Percentiles rank a stretch among this genome's conserved stretches.
Conservation (phyloP, 2,888 invertebrate genomes). For the Leucophora obtusa region DNA sequence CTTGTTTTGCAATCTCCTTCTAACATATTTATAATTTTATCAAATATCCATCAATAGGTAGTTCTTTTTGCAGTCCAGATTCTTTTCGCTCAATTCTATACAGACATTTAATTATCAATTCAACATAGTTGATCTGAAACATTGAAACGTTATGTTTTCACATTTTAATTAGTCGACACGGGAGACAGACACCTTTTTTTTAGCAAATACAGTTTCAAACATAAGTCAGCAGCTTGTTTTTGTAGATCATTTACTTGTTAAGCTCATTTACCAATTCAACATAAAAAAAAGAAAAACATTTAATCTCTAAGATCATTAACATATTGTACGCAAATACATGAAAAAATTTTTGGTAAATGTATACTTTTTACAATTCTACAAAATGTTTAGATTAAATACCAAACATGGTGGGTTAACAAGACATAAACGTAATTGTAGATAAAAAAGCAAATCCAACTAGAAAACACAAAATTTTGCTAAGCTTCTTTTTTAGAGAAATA, state of each 20-base stretch:
- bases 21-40: not conserved
- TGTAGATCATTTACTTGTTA: slow-evolving; percentile 60
- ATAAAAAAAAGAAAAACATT: slow-evolving; percentile 42
- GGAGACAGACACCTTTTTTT: slow-evolving; percentile 48
- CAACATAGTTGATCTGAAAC: slow-evolving; percentile 47
- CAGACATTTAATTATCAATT: slow-evolving; percentile 28
- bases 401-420: slow-evolving; percentile 63
- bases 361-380: slow-evolving; percentile 33
- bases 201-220: not conserved
- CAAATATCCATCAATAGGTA: not conserved
- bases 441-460: not conserved
- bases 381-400: slow-evolving; percentile 61
- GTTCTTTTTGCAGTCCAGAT: not conserved
- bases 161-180: slow-evolving; percentile 62
- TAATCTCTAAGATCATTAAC: slow-evolving; percentile 62
- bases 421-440: slow-evolving; percentile 58
- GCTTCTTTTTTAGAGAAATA: not conserved
- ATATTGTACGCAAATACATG: slow-evolving; percentile 54
- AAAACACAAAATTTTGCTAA: not conserved
- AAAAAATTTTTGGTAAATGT: slow-evolving; percentile 11
- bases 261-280: slow-evolving; percentile 49
- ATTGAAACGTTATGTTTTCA: slow-evolving; percentile 58
- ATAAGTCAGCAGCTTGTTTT: slow-evolving; percentile 42
- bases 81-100: not conserved
- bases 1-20: not conserved